phyloP scores from a whole-genome alignment of 1,140 invertebrate genomes.

The Trachelipus rathkii region DNA sequence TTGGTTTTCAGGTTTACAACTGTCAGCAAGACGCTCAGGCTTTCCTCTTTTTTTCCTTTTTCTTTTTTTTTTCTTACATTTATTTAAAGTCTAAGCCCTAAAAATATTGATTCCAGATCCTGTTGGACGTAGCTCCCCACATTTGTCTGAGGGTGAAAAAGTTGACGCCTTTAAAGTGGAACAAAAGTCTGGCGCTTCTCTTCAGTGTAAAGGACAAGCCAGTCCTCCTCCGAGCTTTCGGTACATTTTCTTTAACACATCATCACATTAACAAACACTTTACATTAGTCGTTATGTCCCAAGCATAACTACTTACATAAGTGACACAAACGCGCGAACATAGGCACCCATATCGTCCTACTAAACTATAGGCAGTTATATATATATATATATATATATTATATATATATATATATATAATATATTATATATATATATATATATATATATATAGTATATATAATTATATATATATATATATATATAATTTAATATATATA shows the following conservation, averaged over 20 bases:
- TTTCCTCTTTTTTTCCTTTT: too few relatives aligned
- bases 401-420: constrained; percentile 18
- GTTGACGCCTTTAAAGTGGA: constrained; percentile 28
- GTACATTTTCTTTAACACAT: not conserved
- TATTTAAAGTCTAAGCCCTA: too few relatives aligned
- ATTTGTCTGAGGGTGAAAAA: not conserved
- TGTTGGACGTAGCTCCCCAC: constrained; percentile 48
- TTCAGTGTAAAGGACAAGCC: constrained; percentile 21
- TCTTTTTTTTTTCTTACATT: too few relatives aligned
- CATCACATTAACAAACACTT: not conserved
- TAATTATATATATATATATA: not conserved
- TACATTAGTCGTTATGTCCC: too few relatives aligned
- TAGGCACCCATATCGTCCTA: too few relatives aligned
- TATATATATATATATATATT: not conserved
- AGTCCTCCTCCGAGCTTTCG: not conserved
- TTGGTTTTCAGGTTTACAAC: too few relatives aligned
- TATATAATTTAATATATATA: not conserved
- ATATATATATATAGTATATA: constrained; percentile 7
- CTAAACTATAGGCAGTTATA: not conserved
- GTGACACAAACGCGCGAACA: too few relatives aligned
- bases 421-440: not conserved
- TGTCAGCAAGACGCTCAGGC: too few relatives aligned
- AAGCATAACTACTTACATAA: too few relatives aligned
- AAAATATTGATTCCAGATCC: constrained; percentile 14
- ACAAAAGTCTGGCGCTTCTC: constrained; percentile 30